These are phyloP conservation scores for Parnassius smintheus DNA, from an alignment of 2,888 invertebrate genomes.

Conservation along the genomic window DNA sequence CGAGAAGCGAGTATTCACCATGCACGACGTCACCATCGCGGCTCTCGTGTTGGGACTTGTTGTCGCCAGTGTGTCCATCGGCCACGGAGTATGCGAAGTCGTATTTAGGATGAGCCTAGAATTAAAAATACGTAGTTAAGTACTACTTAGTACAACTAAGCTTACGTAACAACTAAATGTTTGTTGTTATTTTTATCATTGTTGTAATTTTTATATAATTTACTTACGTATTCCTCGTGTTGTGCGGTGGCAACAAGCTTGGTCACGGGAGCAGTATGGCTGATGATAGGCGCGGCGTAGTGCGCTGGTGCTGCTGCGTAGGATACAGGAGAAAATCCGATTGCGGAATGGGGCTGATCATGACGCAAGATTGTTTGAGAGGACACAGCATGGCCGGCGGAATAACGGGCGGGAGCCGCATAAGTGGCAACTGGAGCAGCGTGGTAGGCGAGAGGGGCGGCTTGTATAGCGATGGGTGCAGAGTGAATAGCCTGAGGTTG, in stretches of 20 bases:
- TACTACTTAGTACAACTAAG: too few species aligned
- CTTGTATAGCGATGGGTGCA: neutral
- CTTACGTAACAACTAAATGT: too few species aligned
- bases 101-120: too few species aligned
- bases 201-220: neutral
- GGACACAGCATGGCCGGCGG: constrained; percentile 42
- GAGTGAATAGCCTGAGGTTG: constrained; percentile 31
- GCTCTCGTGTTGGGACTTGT: too few species aligned
- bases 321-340: constrained; percentile 43
- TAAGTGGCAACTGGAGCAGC: constrained; percentile 41
- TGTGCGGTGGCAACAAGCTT: constrained; percentile 42
- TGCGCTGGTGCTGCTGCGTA: constrained; percentile 39
- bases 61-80: too few species aligned
- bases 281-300: constrained; percentile 39
- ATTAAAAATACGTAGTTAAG: too few species aligned
- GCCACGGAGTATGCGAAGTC: too few species aligned
- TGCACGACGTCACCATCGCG: too few species aligned
- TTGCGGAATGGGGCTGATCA: constrained; percentile 40
- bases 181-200: too few species aligned
- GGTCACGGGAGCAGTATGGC: constrained; percentile 40
- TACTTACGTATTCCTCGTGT: constrained; percentile 32
- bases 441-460: constrained; percentile 41
- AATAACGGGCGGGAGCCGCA: constrained; percentile 38
- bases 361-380: constrained; percentile 62
- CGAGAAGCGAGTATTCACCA: too few species aligned